Conservation (phyloP, 92 coral and sea anemone species). For the Scolanthus callimorphus region DNA sequence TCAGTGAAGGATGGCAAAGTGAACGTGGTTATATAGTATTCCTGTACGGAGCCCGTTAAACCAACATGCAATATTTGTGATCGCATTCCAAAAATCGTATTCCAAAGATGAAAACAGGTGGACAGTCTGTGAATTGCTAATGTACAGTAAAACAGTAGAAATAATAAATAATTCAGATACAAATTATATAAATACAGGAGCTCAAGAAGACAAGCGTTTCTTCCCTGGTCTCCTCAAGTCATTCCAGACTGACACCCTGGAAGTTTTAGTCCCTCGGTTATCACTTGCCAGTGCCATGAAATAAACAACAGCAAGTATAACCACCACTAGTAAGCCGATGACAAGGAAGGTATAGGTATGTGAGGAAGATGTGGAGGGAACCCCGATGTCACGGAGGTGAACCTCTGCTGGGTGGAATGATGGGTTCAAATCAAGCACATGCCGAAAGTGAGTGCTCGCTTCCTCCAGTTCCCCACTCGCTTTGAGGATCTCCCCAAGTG, state of each 20-base stretch:
- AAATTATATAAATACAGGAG: too few relatives aligned
- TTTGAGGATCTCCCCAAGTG: slow-evolving; percentile 92
- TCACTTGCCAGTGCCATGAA: slow-evolving; percentile 91
- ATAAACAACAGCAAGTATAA: slow-evolving; percentile 84
- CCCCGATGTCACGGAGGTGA: slow-evolving; percentile 86
- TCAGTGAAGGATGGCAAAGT: too few relatives aligned
- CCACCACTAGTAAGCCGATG: slow-evolving; percentile 81
- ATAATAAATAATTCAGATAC: too few relatives aligned
- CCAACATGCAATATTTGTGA: too few relatives aligned
- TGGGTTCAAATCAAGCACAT: slow-evolving; percentile 88
- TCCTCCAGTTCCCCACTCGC: slow-evolving; percentile 88
- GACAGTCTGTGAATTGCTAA: too few relatives aligned
- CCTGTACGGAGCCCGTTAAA: too few relatives aligned
- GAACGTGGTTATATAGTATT: too few relatives aligned
- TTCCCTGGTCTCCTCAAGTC: slow-evolving; percentile 67
- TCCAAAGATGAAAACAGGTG: too few relatives aligned
- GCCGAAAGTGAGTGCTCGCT: slow-evolving; percentile 86
- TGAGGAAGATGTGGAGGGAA: slow-evolving; percentile 70
- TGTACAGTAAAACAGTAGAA: too few relatives aligned
- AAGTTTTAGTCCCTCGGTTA: slow-evolving; percentile 52
- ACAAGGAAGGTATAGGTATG: slow-evolving; percentile 91
- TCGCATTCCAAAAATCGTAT: too few relatives aligned
- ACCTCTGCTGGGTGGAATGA: slow-evolving; percentile 95
- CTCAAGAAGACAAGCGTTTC: too few relatives aligned
- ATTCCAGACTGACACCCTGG: slow-evolving; percentile 56